These are phyloP conservation scores for Rhinichthys osculus DNA, from an alignment of 2,797 vertebrate genomes.

Conservation along the genomic window DNA sequence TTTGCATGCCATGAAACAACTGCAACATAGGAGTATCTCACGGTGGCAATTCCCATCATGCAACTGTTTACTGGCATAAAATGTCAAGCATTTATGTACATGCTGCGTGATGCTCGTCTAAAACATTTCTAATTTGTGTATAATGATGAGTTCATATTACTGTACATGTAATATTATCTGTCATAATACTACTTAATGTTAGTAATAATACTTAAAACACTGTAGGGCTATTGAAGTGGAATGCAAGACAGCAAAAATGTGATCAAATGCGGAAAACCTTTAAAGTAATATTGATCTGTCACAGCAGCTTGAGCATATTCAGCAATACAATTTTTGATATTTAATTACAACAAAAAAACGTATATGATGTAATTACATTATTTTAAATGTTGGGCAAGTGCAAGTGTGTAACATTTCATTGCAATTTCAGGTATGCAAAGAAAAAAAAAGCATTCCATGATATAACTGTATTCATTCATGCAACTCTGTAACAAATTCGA, in stretches of 20 bases:
- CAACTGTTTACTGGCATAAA: neutral
- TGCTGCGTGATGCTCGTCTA: neutral
- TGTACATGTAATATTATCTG: neutral
- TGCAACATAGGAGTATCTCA: neutral
- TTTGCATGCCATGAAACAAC: neutral
- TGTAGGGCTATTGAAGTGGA: neutral
- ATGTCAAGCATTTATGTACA: neutral
- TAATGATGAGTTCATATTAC: neutral
- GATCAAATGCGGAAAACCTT: neutral
- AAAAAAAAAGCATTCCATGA: neutral
- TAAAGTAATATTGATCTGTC: neutral
- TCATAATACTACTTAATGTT: neutral
- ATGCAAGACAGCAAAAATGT: neutral
- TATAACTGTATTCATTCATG: neutral
- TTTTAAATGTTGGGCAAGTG: neutral
- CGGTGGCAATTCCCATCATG: neutral
- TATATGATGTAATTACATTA: neutral
- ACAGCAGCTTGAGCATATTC: neutral
- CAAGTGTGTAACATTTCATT: neutral
- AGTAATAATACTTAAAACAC: neutral
- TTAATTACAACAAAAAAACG: too few species aligned
- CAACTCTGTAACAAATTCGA: conserved; percentile 5
- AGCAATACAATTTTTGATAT: too few species aligned
- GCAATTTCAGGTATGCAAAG: neutral
- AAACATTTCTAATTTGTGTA: neutral